These are phyloP conservation scores for Porites rus DNA, from an alignment of 92 coral and sea anemone genomes.

Conservation along the genomic window DNA sequence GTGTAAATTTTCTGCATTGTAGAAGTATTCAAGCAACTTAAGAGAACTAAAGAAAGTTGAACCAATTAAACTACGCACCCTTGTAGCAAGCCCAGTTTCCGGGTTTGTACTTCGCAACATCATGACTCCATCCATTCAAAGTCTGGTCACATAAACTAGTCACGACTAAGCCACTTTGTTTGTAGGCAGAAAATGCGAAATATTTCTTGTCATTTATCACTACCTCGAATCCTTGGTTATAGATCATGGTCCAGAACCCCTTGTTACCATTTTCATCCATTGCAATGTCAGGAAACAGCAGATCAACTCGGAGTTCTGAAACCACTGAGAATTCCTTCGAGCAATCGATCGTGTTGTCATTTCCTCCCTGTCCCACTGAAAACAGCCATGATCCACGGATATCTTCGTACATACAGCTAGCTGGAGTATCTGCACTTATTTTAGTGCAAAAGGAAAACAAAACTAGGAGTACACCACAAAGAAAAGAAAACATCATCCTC, in stretches of 20 bases:
- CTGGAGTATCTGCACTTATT: slow-evolving; percentile 37
- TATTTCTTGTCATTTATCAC: slow-evolving; percentile 56
- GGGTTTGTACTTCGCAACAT: slow-evolving; percentile 44
- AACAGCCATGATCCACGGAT: slow-evolving; percentile 65
- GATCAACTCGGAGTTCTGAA: slow-evolving; percentile 40
- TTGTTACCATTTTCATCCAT: slow-evolving; percentile 55
- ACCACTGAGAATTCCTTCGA: slow-evolving; percentile 47
- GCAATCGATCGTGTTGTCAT: slow-evolving; percentile 68
- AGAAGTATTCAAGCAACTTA: no score
- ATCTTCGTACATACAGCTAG: slow-evolving; percentile 78
- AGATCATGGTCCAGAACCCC: slow-evolving; percentile 85
- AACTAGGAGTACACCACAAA: not conserved
- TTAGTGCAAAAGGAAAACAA: no score
- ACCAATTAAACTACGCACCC: slow-evolving; percentile 44
- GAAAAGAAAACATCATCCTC: not conserved
- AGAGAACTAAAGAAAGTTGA: no score
- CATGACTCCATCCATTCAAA: slow-evolving; percentile 78
- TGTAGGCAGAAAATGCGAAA: slow-evolving; percentile 74
- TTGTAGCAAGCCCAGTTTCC: slow-evolving; percentile 76
- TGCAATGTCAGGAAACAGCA: slow-evolving; percentile 76
- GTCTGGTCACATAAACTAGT: slow-evolving; percentile 71
- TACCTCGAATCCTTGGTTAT: slow-evolving; percentile 84
- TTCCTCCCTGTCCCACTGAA: slow-evolving; percentile 57
- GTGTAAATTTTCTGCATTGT: no score
- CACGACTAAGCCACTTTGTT: slow-evolving; percentile 30